These are phyloP conservation scores for Campodea augens DNA, from an alignment of 1,140 invertebrate species.

Conservation along the genomic window DNA sequence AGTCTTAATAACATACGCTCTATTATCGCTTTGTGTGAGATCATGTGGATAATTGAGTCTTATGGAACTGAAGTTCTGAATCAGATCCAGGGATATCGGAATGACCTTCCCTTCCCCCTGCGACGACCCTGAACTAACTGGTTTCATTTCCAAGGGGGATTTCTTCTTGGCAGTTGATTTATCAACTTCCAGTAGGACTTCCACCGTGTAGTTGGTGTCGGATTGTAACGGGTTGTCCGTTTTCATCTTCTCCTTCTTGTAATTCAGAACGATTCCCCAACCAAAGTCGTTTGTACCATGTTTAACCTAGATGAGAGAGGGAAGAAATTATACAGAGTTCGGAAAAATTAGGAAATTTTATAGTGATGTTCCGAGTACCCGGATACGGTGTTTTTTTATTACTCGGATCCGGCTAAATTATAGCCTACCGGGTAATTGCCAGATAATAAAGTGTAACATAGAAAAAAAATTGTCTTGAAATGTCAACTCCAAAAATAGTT, in stretches of 20 bases:
- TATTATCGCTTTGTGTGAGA: conserved; percentile 59
- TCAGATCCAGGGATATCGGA: conserved; percentile 58
- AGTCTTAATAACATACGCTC: conserved; percentile 66
- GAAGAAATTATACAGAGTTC: conserved; percentile 3
- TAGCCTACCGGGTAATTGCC: no score
- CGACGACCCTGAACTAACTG: conserved; percentile 24
- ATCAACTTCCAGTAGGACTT: conserved; percentile 63
- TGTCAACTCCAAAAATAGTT: no score
- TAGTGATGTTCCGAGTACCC: no score
- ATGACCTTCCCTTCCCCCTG: conserved; percentile 77
- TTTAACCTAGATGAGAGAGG: conserved; percentile 58
- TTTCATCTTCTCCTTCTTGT: conserved; percentile 43
- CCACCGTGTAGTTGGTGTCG: conserved; percentile 42
- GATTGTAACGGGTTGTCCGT: conserved; percentile 21
- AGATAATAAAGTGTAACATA: no score
- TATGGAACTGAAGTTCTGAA: conserved; percentile 74
- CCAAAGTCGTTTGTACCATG: conserved; percentile 73
- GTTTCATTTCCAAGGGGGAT: conserved; percentile 14
- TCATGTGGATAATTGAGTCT: conserved; percentile 80
- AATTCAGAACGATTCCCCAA: conserved; percentile 91
- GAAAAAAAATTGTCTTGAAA: no score
- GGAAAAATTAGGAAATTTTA: no score
- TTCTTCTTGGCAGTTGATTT: conserved; percentile 22
- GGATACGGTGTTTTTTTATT: no score
- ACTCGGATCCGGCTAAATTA: no score